Conservation (phyloP, 2,113 vertebrate species). For the Rhagologus leucostigma region DNA sequence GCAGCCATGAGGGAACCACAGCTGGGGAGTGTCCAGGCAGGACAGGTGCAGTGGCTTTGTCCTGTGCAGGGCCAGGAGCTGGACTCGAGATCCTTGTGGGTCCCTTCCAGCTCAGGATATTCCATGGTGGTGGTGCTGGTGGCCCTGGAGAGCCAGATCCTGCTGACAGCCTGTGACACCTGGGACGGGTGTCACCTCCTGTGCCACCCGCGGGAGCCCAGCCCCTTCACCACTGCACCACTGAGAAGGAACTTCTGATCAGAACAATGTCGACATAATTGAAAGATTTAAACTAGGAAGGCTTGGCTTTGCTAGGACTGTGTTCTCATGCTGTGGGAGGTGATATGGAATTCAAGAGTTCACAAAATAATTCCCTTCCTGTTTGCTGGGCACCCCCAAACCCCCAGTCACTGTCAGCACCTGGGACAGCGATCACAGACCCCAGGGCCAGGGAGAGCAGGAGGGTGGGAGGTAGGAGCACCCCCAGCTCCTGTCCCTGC, state of each 20-base stretch:
- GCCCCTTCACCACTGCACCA: accelerated
- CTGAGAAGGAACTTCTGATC: background rate
- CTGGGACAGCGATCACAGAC: background rate
- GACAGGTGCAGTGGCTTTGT: background rate
- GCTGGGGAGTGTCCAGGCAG: background rate
- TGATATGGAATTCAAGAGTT: background rate
- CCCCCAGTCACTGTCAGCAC: background rate
- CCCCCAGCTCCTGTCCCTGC: background rate
- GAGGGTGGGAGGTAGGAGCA: background rate
- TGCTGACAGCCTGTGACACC: background rate
- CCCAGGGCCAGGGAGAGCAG: background rate
- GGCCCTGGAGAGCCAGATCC: background rate
- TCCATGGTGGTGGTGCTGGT: background rate
- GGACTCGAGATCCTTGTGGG: no score
- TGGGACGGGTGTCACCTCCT: background rate
- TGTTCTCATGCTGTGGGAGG: background rate
- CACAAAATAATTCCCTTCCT: background rate
- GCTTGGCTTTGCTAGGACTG: background rate
- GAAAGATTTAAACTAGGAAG: background rate
- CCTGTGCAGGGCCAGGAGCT: background rate
- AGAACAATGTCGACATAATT: background rate
- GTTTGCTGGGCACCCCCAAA: background rate
- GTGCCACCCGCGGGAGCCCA: background rate
- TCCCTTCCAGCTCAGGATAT: background rate
- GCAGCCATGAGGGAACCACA: background rate